Base-by-base conservation (phyloP, 2,888 invertebrate species). In the Thyatira batis region DNA sequence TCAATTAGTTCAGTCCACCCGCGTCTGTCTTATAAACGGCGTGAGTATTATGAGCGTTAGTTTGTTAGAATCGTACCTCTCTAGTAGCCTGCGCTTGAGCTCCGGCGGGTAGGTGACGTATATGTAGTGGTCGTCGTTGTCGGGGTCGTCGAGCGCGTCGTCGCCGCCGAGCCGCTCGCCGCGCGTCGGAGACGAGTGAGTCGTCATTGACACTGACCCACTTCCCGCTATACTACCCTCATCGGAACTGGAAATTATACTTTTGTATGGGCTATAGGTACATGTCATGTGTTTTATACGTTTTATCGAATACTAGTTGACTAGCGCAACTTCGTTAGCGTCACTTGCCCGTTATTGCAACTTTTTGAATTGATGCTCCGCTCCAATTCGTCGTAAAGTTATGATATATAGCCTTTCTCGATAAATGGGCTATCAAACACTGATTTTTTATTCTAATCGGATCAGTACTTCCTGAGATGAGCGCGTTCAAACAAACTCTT, bases 41-140 rank as follows among this genome's bases (percentile, higher is more conserved):
- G 84, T 81, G 50, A 90, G 79, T 58, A 89, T 61, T 53, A 89
- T 83, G 51, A 90, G 80, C 49, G 89, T 92, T 71, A 88, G 61
- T 63, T 79, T 76, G 61, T 87, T 86, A 50, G 79, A 70, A 55
- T 79, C 86, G 82, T 93, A 96, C 95, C 96, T 96, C 92, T 97
- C 97, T 69, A 97, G 93, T 73, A 97, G 93, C 63, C 97, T 93
- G 73, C 96, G 94, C 86, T 97, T 97, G 61, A 97, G 92, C 85
- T 97, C 97, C 39, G 96, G 96, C 67, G 97, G 97, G 93, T 97
- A 97, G 52, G 96, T 96, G 69, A 97, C 97, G 87, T 97, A 97
- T 77, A 97, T 97, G 85, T 97, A 97, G 82, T 95, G 95, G 85
- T 95, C 95, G 82, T 95, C 95, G 76, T 93, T 93, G 57, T 93